These are phyloP conservation scores for Craniophora ligustri DNA, from an alignment of 2,888 invertebrate species.

Conservation along the genomic window DNA sequence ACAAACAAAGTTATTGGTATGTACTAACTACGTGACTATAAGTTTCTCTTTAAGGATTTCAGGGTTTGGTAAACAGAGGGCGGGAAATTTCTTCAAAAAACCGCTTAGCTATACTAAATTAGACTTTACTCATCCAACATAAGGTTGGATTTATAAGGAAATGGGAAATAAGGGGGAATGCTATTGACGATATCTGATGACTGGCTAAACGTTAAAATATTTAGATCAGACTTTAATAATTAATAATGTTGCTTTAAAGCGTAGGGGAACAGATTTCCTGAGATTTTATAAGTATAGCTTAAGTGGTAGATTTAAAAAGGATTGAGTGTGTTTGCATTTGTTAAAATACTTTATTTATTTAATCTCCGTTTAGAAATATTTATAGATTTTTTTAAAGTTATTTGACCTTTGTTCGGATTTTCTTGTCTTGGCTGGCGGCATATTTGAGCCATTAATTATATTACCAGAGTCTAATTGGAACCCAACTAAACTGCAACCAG, in stretches of 20 bases:
- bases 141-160: constrained; percentile 28
- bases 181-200: constrained; percentile 79
- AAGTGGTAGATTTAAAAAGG: constrained; percentile 3
- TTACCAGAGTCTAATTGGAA: no score
- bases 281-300: constrained; percentile 19
- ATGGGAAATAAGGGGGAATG: constrained; percentile 53
- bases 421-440: no score
- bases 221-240: constrained; percentile 60
- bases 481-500: no score
- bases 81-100: constrained; percentile 41
- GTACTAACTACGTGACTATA: constrained; percentile 33
- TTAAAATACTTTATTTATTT: background rate
- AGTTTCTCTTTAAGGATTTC: constrained; percentile 49
- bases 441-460: no score
- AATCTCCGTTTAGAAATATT: no score
- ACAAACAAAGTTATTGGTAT: no score
- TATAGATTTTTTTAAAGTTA: no score
- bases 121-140: constrained; percentile 12
- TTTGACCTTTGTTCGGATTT: no score
- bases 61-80: constrained; percentile 72
- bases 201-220: constrained; percentile 69
- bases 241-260: constrained; percentile 54
- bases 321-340: background rate
- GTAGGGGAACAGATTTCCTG: constrained; percentile 29
- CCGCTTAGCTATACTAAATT: constrained; percentile 6